Evolutionary conservation across 2,888 invertebrate species (phyloP), one percentile per base, ranked within the genome.

Genomic region (Tetragonula carbonaria): DNA sequence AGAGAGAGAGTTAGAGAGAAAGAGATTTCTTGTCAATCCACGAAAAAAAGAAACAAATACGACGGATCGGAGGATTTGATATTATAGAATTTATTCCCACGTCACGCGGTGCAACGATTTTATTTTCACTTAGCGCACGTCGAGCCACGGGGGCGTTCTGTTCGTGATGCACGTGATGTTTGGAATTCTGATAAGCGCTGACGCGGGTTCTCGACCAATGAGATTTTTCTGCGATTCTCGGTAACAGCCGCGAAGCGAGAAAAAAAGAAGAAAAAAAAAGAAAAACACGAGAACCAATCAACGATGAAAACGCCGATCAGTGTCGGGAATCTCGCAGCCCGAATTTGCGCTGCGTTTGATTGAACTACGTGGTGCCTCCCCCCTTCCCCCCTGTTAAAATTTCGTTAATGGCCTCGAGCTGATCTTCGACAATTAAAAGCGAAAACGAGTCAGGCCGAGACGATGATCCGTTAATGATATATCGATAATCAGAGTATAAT

Each of bases 401-500:
- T 55, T 55, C 50, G n/a, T 57, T 70, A 66, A 65, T 45, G 57
- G 51, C 13, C 18, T 21, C 4, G 50, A 18, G 13, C 33, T 8
- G 33, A n/a, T 62, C 59, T 16, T 62, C 21, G 4, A 8, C 23
- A 23, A 28, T 62, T 14, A 45, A 45, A 45, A 45, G 11, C 45
- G 45, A 8, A 28, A 8, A 38, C n/a, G 21, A 33, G 75, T 74
- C 57, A 45, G 65, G 3, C 74, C 51, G 1, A 18, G 18, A 21
- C 13, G 6, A 50, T 33, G 55, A 73, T 73, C 38, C 59, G 78
- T 50, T 83, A 83, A 78, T 62, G 53, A 83, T 71, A 33, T 71
- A 53, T 53, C 53, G 77, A 84, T 78, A 78, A 78, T 83, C 62
- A 62, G 23, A 28, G 28, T 57, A 71, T 63, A 53, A 78, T 78